These are phyloP conservation scores for Coptodon rendalli DNA, from an alignment of 2,113 vertebrate species.

Conservation along the genomic window DNA sequence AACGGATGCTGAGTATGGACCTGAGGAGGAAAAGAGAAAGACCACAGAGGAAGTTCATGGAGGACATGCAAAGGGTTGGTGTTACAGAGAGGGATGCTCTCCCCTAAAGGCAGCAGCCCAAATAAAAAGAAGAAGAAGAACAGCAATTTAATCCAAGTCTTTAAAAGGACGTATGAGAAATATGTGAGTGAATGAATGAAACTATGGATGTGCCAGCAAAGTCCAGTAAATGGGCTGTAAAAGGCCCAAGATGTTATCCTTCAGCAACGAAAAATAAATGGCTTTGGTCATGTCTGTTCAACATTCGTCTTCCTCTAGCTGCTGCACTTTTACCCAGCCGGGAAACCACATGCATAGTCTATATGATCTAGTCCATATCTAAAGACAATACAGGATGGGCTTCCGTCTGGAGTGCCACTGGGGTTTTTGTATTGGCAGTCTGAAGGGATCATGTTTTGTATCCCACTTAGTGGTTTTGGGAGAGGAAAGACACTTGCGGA, in stretches of 20 bases:
- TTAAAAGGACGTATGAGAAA: background rate
- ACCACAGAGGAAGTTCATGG: background rate
- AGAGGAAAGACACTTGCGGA: conserved; percentile 12
- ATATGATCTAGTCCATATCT: conserved; percentile 32
- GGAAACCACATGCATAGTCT: conserved; percentile 16
- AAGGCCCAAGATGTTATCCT: background rate
- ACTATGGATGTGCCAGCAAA: background rate
- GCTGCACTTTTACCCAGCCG: background rate
- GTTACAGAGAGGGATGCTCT: background rate
- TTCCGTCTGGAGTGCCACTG: background rate
- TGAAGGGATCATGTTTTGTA: conserved; percentile 30
- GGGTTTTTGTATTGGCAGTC: conserved; percentile 19
- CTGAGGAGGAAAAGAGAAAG: background rate
- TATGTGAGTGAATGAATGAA: background rate
- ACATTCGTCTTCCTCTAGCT: background rate
- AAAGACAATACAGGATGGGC: conserved; percentile 39
- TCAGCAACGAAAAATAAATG: background rate
- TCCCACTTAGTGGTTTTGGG: conserved; percentile 23
- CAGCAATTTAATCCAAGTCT: background rate
- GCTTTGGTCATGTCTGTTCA: background rate
- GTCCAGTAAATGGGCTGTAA: background rate
- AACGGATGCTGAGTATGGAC: background rate
- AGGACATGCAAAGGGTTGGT: background rate
- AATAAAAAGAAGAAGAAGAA: background rate
- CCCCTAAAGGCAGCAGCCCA: background rate